Evolutionary conservation across 2,888 invertebrate genomes (phyloP), one percentile per base, ranked within the genome.

Genomic region (Choreutis nemorana): DNA sequence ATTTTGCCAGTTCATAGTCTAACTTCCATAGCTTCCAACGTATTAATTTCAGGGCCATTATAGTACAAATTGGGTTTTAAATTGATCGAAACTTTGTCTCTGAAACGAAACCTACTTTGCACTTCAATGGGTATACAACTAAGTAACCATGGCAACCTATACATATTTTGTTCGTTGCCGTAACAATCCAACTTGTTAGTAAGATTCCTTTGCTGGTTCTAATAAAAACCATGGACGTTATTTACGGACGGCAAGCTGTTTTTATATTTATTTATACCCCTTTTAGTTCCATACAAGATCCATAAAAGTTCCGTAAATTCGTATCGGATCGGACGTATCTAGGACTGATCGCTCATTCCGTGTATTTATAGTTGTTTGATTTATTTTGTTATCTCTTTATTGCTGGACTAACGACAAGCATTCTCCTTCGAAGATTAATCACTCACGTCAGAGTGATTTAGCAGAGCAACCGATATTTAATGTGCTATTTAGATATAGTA

Each of bases 321-420:
- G 56, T 65, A 68, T 66, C 44, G 43, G 42, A 58, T 50, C 51
- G 53, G 65, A 63, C 65, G 59, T 59, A 65, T 65, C 65, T 66
- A 55, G 70, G 59, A 63, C 71, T 65, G 72, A 73, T 73, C 65
- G 64, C 60, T 73, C 72, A 68, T 73, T 64, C 62, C 50, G 55
- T 37, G 59, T 75, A 75, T 75, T 78, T 75, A 78, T 72, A 61
- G 67, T 61, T 44, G 47, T 75, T 75, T 78, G 77, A 77, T 78
- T 78, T 78, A 78, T 78, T 75, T 73, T 71, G 68, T 75, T 77
- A 75, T 72, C 71, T 67, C 72, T 77, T 77, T 77, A 78, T 75
- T 72, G 72, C 71, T 51, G 40, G 57, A 47, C 68, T 75, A 77
- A 75, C 73, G 77, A 78, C 77, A 77, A 63, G 65, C 72, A 64